Base-by-base conservation (phyloP, 2,113 vertebrate genomes). In the Mirza zaza region DNA sequence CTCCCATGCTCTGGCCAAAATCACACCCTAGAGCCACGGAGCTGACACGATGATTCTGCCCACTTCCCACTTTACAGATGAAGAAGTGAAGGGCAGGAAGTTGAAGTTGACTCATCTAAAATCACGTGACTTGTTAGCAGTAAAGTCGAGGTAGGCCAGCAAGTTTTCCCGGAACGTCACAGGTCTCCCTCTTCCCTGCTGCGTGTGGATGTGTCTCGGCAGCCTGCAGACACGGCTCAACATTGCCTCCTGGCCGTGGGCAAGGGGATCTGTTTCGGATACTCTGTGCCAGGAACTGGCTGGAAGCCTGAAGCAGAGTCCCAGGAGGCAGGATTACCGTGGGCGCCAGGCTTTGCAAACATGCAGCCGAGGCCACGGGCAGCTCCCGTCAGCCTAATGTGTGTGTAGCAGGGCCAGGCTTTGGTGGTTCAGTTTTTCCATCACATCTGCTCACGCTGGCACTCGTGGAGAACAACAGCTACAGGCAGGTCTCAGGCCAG, bases 311-410 rank as follows among this genome's bases (percentile, higher is more conserved):
- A 9, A 15, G 32, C n/a, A 57, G 29, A 55, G 3, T 29, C 29
- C 4, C 0, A 32, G 25, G n/a, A 25, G 32, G 52, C 20, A 42
- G 63, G 36, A 4, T 5, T 2, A 12, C 36, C 2, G 21, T 15
- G 0, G 3, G 29, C 63, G 0, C 25, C 4, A 0, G 39, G 73
- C 71, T 71, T n/a, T 6, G 34, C 21, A 52, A 21, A 21, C 36
- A 0, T 0, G 0, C 39, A n/a, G 50, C 52, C 25, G 45, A 15
- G 4, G 20, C 50, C 25, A 1, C 3, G 0, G 42, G 52, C 25
- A 13, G 12, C 55, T 52, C 39, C 34, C 12, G 0, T 5, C 48
- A 7, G 61, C 59, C 2, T 45, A 2, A 0, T 2, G 12, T 29
- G 63, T 15, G 2, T 4, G 34, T 8, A 0, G 8, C 0, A 29